Evolutionary conservation across 2,888 invertebrate species (phyloP).

Genomic region (Thysanoteuthis rhombus): DNA sequence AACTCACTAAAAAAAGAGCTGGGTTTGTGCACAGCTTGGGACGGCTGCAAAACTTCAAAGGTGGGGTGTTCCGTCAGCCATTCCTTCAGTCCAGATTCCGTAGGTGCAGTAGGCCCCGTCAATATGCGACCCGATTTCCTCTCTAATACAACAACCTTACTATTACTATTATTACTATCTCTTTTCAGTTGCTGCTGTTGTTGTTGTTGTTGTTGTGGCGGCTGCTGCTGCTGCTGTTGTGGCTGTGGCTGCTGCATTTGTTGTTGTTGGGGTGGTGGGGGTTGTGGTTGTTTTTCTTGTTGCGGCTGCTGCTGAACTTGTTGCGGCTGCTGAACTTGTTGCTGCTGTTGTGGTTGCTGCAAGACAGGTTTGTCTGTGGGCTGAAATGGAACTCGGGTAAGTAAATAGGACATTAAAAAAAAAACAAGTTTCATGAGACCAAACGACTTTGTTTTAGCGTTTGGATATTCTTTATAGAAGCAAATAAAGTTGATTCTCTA

Average conservation of each 20-base stretch:
- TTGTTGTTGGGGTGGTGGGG: background rate
- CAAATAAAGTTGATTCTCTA: no score
- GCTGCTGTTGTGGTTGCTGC: background rate
- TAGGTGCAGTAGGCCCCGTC: constrained; percentile 84
- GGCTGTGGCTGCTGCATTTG: background rate
- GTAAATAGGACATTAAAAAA: background rate
- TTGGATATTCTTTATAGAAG: no score
- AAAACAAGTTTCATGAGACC: no score
- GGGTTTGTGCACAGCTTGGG: background rate
- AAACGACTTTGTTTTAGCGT: no score
- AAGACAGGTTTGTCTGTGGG: background rate
- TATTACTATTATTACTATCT: constrained; percentile 32
- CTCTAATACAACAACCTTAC: constrained; percentile 81
- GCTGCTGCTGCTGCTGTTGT: background rate
- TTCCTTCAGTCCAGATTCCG: constrained; percentile 79
- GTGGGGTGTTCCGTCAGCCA: constrained; percentile 90
- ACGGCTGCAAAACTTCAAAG: constrained; percentile 79
- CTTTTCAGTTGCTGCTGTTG: no score
- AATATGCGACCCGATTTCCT: constrained; percentile 78
- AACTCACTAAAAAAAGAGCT: constrained; percentile 22
- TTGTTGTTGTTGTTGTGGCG: background rate
- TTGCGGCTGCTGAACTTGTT: background rate
- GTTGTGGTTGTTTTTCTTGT: background rate
- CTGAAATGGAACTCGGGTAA: background rate
- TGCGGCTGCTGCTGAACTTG: background rate